phyloP scores from a whole-genome alignment of 2,797 vertebrate species.

The Leucoraja ocellata region DNA sequence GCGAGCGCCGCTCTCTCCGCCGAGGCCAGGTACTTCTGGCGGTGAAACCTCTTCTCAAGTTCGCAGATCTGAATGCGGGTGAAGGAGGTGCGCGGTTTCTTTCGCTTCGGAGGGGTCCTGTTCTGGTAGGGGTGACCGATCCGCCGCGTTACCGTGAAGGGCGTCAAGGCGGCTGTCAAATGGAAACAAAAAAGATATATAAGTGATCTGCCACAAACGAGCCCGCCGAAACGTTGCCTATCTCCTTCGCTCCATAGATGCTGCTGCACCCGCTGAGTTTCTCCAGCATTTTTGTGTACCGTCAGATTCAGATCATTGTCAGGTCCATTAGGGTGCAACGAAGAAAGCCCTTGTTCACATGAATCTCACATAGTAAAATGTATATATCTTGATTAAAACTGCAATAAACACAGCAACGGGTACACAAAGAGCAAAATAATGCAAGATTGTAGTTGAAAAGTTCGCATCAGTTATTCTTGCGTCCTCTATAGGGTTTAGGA shows the following conservation, averaged over 20 bases:
- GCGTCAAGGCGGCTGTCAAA: constrained; percentile 68
- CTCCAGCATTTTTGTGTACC: too few relatives aligned
- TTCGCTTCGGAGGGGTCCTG: constrained; percentile 66
- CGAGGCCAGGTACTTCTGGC: constrained; percentile 67
- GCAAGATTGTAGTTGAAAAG: too few relatives aligned
- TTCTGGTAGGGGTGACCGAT: constrained; percentile 76
- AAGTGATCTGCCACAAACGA: neutral
- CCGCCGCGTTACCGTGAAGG: constrained; percentile 70
- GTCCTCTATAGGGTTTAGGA: neutral
- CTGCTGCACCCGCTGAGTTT: too few relatives aligned
- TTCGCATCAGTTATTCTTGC: neutral
- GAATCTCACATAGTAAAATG: too few relatives aligned
- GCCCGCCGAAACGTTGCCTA: neutral
- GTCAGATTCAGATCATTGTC: neutral
- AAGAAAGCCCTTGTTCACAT: too few relatives aligned
- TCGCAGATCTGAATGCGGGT: constrained; percentile 73
- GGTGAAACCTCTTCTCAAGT: constrained; percentile 72
- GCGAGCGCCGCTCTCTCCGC: constrained; percentile 64
- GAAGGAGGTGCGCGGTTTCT: constrained; percentile 73
- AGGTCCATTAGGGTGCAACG: too few relatives aligned
- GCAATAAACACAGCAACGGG: too few relatives aligned
- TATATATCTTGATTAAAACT: too few relatives aligned
- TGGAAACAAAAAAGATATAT: constrained; percentile 36
- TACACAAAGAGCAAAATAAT: too few relatives aligned
- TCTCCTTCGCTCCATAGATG: too few relatives aligned